Base-by-base conservation (phyloP, 2,797 vertebrate species). In the Philypnodon macrostomus region DNA sequence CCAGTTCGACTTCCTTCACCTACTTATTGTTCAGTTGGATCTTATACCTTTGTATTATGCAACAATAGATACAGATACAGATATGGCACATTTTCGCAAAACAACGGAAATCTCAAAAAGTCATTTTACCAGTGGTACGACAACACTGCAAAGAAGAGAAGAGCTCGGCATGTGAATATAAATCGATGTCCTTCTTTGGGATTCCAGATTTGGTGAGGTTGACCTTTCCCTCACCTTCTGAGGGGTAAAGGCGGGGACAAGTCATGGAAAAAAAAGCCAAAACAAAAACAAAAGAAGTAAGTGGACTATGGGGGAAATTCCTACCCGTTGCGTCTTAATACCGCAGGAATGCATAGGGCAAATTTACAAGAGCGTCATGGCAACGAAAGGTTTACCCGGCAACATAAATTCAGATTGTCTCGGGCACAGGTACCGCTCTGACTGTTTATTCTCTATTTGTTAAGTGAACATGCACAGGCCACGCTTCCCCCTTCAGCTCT, bases 221-320 rank as follows among this genome's bases (percentile, higher is more conserved):
- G 81, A 88, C 85, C 85, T 83, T 67, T 75, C 35, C 53, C 32
- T 86, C 72, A 83, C 79, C 83, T 85, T 66, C 63, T 47, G 5
- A 13, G 23, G 47, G 44, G 15, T 54, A 65, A 75, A 64, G 56
- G 65, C 70, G 75, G 73, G 69, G 66, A 78, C 58, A 54, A 39
- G 18, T 70, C 58, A 71, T 53, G 57, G 32, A 75, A 13, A 40
- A 54, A 80, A 79, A 47, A 47, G 21, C 13, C 19, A 19, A 46
- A 44, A 46, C 5, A 19, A 46, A 46, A 46, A 46, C 44, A 47
- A 15, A n/a, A n/a, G n/a, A n/a, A 35, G 55, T 6, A 12, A 41
- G 58, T 58, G 27, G 10, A 29, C 7, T 16, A 44, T 42, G 11
- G 39, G 68, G 82, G 79, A 71, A 82, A 83, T 85, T 86, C 85